Evolutionary conservation across 2,888 invertebrate genomes (phyloP), one percentile per base, ranked within the genome.

Genomic region (Drepana falcataria): DNA sequence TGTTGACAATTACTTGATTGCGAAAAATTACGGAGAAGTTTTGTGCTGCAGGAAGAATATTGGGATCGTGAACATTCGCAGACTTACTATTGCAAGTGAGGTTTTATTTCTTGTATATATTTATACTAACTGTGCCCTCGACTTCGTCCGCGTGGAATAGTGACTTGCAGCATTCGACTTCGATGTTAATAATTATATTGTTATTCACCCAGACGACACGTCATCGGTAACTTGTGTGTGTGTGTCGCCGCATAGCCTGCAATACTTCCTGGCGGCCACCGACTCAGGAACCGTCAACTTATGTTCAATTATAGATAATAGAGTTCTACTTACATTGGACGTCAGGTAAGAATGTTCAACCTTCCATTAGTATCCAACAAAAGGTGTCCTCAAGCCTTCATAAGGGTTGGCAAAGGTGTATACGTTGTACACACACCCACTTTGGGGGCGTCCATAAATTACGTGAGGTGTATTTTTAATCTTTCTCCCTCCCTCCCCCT

Each of bases 301-400:
- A 0, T 89, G 84, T 58, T 86, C 87, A 0, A 44, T 88, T 35
- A 47, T 70, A 0, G 83, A 86, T 7, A 61, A 68, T 3, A 81
- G 85, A 58, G 83, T 87, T 63, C 79, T 89, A 4, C 80, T 90
- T 48, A 87, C 83, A 2, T 59, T 91, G 75, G 90, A 91, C 86
- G 88, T 87, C 51, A 69, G 70, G 58, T 48, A 7, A 4, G 44
- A 2, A 35, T 2, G 3, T 21, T 51, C 6, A 37, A 37, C 34
- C 4, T 47, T 35, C 9, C 9, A 35, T 40, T 47, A 34, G 34
- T 4, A 40, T 54, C 49, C n/a, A n/a, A n/a, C n/a, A n/a, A n/a
- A n/a, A n/a, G n/a, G n/a, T n/a, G n/a, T n/a, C n/a, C n/a, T n/a
- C n/a, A n/a, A n/a, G n/a, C n/a, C n/a, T n/a, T n/a, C n/a, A n/a